Conservation (phyloP, 2,888 invertebrate species). For the Ischnus inquisitorius region DNA sequence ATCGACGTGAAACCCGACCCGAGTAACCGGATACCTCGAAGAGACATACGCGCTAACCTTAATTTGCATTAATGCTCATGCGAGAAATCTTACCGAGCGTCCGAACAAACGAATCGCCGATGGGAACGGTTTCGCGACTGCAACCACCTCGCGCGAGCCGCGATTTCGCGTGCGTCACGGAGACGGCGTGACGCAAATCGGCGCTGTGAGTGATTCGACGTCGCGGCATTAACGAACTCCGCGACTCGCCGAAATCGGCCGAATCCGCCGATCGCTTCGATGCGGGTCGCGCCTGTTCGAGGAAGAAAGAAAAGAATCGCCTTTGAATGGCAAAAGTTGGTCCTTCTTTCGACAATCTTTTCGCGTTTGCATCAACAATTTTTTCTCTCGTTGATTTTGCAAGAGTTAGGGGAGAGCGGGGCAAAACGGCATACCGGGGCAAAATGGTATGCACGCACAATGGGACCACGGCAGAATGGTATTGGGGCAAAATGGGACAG, state of each 20-base stretch:
- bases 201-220: conserved; percentile 64
- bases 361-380: no score
- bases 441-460: no score
- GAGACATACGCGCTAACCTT: neutral
- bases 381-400: no score
- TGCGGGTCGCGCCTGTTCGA: neutral
- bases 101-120: neutral
- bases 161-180: conserved; percentile 33
- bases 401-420: no score
- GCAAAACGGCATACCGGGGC: no score
- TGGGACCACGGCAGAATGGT: no score
- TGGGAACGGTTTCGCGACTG: neutral
- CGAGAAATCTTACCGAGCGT: neutral
- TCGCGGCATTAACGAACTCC: conserved; percentile 42
- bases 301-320: no score
- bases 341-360: neutral
- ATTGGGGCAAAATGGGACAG: no score
- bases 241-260: conserved; percentile 57
- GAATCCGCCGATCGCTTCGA: neutral
- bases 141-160: neutral
- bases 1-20: neutral
- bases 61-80: neutral
- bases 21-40: conserved; percentile 6
- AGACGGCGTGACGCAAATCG: conserved; percentile 33
- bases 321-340: no score